Base-by-base conservation (phyloP, 2,113 vertebrate genomes). In the Periophthalmodon schlosseri region DNA sequence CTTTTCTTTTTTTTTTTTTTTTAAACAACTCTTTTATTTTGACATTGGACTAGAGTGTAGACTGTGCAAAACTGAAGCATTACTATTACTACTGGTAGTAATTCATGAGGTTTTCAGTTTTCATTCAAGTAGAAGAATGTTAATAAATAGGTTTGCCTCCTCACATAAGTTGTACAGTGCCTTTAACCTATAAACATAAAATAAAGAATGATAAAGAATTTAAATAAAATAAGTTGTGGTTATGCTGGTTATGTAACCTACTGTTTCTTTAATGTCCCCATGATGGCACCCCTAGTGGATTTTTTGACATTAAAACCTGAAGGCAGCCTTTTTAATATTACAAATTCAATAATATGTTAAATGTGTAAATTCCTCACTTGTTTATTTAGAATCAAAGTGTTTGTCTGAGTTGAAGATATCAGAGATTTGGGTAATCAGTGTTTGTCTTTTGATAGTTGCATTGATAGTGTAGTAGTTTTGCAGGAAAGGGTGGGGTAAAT, bases 401-500 rank as follows among this genome's bases (percentile, higher is more conserved):
- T 46, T 23, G n/a, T 58, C 50, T 56, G 61, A 57, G 34, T 1
- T 80, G 4, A 2, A 50, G 60, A 72, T 24, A 57, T 8, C 18
- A 46, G 10, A 10, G 33, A 15, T 52, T 58, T 20, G 16, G 16
- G 72, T 28, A 28, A 28, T 72, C 39, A 71, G n/a, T 10, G 77
- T 82, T 85, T 11, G 50, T 82, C 74, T 82, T 70, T 28, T 85
- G 79, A 88, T 81, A n/a, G 70, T 12, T 61, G 12, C 33, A 39
- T 67, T 73, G 90, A 88, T 87, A 85, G 0, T 23, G 56, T n/a
- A 52, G 52, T 69, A 63, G 83, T 68, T 74, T 64, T 49, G 57
- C 75, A 85, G 89, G 88, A 91, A 68, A 88, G 78, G 75, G 74
- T 81, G 76, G 57, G 33, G 72, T 69, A 68, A 20, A 63, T 7